Percentiles rank a stretch among this genome's conserved stretches.
These are phyloP conservation scores for Stomorhina lunata DNA, from an alignment of 2,888 invertebrate genomes.

Conservation along the genomic window DNA sequence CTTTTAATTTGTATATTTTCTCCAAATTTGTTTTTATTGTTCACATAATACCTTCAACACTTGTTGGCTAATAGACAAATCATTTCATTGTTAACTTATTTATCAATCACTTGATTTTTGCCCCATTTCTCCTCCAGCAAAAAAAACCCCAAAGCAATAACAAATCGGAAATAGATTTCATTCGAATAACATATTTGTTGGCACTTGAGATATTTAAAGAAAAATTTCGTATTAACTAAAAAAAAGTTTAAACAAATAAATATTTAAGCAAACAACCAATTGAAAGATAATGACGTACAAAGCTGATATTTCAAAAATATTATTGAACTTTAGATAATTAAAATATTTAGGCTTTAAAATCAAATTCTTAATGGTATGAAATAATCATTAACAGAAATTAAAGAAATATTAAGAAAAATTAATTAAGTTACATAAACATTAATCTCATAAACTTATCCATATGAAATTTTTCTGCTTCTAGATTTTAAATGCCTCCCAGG, in stretches of 20 bases:
- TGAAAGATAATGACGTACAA: slow-evolving; percentile 20
- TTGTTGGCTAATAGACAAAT: slow-evolving; percentile 42
- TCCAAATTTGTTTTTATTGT: background rate
- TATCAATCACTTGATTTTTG: slow-evolving; percentile 18
- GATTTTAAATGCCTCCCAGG: background rate
- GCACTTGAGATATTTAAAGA: background rate
- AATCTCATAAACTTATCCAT: too few species aligned
- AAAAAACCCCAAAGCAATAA: too few species aligned
- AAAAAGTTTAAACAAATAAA: background rate
- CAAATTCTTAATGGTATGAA: too few species aligned
- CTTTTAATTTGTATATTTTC: background rate
- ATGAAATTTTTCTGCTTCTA: background rate
- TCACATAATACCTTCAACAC: slow-evolving; percentile 25
- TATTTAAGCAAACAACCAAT: background rate
- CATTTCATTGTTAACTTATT: slow-evolving; percentile 11
- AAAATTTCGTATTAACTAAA: background rate
- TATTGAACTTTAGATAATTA: too few species aligned
- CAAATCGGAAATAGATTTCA: background rate
- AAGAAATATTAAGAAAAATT: background rate
- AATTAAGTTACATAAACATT: too few species aligned
- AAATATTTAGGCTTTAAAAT: too few species aligned
- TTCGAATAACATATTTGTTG: too few species aligned
- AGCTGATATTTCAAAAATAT: background rate
- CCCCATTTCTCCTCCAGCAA: background rate
- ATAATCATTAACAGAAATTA: background rate